A percentile compares a stretch with the other conserved stretches of the same genome.
Evolutionary conservation across 2,113 vertebrate species (phyloP).

Genomic region (Varanus salvator): DNA sequence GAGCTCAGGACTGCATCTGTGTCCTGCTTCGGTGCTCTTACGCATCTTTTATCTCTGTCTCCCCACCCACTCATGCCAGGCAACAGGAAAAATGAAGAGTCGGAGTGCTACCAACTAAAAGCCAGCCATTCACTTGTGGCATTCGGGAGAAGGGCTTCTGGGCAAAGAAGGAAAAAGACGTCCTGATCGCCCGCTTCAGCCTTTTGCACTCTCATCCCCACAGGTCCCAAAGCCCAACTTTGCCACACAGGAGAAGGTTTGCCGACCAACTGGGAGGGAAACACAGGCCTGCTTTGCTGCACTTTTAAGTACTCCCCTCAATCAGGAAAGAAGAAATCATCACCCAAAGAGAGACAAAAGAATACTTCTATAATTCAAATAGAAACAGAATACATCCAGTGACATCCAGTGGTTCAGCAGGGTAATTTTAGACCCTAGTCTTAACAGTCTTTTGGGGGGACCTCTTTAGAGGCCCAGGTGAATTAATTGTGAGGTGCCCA

Average conservation of each 20-base stretch:
- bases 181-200: background rate
- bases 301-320: no score
- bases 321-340: no score
- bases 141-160: background rate
- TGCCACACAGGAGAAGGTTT: background rate
- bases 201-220: background rate
- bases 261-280: background rate
- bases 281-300: background rate
- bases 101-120: background rate
- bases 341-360: no score
- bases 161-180: background rate
- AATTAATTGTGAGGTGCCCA: no score
- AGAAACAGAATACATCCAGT: no score
- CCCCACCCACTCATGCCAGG: background rate
- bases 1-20: slow-evolving; percentile 43
- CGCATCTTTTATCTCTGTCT: slow-evolving; percentile 38
- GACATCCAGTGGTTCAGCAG: no score
- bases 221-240: background rate
- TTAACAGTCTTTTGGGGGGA: no score
- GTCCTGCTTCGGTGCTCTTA: slow-evolving; percentile 47
- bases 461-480: no score
- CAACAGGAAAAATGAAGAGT: background rate
- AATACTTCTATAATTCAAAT: no score
- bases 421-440: no score
- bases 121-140: background rate